Conservation (phyloP, 2,888 invertebrate genomes). For the Schizaphis graminum region DNA sequence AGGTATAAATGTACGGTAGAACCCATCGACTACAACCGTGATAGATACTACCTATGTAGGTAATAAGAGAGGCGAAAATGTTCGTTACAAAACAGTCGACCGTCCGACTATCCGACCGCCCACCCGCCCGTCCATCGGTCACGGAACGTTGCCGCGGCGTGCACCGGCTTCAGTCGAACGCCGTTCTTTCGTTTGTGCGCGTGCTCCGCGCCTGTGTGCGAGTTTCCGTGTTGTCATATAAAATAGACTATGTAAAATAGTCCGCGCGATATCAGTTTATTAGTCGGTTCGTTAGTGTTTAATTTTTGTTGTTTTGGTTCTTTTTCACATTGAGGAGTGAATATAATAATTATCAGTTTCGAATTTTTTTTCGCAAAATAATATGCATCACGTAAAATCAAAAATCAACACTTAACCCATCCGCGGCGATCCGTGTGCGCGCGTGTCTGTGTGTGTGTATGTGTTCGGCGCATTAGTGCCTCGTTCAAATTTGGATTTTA, state of each 20-base stretch:
- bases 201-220: constrained; percentile 47
- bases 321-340: neutral
- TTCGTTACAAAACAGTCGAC: constrained; percentile 59
- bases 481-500: constrained; percentile 23
- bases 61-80: constrained; percentile 26
- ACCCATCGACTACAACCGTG: neutral
- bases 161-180: constrained; percentile 61
- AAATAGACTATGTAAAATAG: neutral
- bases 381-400: neutral
- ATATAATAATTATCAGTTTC: neutral
- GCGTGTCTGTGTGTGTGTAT: neutral
- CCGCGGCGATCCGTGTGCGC: neutral
- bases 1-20: neutral
- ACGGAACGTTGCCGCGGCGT: constrained; percentile 38
- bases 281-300: neutral
- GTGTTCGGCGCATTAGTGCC: neutral
- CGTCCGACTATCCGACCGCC: neutral
- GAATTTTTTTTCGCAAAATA: neutral
- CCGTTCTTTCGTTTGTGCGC: constrained; percentile 61
- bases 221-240: neutral
- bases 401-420: neutral
- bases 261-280: neutral
- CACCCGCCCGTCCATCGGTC: constrained; percentile 31
- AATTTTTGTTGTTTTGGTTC: neutral
- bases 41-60: neutral